phyloP scores from a whole-genome alignment of 2,113 vertebrate genomes.

The Phylloscopus trochilus region DNA sequence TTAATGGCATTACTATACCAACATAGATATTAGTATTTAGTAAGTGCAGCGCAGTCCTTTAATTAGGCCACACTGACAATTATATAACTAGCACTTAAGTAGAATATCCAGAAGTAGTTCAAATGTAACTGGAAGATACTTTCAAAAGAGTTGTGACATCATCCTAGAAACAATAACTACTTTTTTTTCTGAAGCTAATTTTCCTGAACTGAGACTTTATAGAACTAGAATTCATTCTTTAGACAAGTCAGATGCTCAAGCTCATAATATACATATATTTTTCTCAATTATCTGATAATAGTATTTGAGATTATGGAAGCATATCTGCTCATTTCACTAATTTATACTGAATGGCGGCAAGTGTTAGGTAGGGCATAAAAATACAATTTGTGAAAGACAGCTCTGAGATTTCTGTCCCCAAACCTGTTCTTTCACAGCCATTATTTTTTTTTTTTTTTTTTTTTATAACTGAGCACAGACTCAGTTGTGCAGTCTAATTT shows the following conservation, averaged over 20 bases:
- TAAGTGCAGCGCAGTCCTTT: conserved; percentile 76
- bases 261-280: conserved; percentile 69
- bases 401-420: conserved; percentile 49
- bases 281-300: conserved; percentile 71
- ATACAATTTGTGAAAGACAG: conserved; percentile 70
- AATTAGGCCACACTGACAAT: conserved; percentile 75
- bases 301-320: conserved; percentile 76
- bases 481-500: conserved; percentile 14
- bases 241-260: conserved; percentile 74
- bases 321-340: conserved; percentile 74
- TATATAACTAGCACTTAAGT: conserved; percentile 74
- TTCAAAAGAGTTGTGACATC: conserved; percentile 65
- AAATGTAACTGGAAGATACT: conserved; percentile 71
- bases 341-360: conserved; percentile 73
- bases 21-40: conserved; percentile 76
- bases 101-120: conserved; percentile 66
- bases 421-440: conserved; percentile 49
- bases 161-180: conserved; percentile 70
- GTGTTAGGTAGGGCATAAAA: conserved; percentile 76
- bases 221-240: conserved; percentile 68
- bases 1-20: conserved; percentile 68
- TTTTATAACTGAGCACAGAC: conserved; percentile 29
- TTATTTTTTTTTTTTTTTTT: conserved; percentile 50
- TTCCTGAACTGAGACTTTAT: conserved; percentile 62
- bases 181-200: conserved; percentile 71